Percentiles rank a stretch among this genome's conserved stretches.
phyloP scores from a whole-genome alignment of 2,888 invertebrate species.

The Rhamnusium bicolor region DNA sequence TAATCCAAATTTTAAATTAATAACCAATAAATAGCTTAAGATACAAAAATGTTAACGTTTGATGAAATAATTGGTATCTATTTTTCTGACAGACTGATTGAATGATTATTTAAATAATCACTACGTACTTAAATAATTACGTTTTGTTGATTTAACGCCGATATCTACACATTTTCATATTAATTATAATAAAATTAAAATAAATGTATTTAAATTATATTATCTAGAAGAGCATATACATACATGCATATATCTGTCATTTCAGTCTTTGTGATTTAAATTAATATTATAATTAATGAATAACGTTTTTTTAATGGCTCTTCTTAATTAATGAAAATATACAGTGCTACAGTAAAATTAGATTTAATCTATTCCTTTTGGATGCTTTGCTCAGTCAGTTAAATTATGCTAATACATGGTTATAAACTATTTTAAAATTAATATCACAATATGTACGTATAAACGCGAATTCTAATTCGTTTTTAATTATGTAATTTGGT shows the following conservation, averaged over 20 bases:
- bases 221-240: neutral
- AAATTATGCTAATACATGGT: constrained; percentile 14
- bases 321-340: constrained; percentile 10
- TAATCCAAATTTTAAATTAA: no score
- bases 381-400: neutral
- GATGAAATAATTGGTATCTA: no score
- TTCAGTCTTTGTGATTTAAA: neutral
- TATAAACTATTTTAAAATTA: constrained; percentile 4
- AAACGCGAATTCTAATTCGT: constrained; percentile 3
- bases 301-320: constrained; percentile 9
- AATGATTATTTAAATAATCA: no score
- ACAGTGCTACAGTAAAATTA: neutral
- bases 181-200: neutral
- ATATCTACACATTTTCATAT: neutral
- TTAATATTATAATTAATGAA: constrained; percentile 10
- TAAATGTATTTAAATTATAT: neutral
- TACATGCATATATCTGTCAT: no score
- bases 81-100: no score
- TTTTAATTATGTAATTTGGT: constrained; percentile 3
- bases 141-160: neutral
- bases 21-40: no score
- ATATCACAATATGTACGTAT: neutral
- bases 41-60: no score
- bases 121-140: no score
- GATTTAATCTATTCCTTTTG: constrained; percentile 6